Conservation (phyloP, 2,113 vertebrate genomes). For the Tyrannus savana region DNA sequence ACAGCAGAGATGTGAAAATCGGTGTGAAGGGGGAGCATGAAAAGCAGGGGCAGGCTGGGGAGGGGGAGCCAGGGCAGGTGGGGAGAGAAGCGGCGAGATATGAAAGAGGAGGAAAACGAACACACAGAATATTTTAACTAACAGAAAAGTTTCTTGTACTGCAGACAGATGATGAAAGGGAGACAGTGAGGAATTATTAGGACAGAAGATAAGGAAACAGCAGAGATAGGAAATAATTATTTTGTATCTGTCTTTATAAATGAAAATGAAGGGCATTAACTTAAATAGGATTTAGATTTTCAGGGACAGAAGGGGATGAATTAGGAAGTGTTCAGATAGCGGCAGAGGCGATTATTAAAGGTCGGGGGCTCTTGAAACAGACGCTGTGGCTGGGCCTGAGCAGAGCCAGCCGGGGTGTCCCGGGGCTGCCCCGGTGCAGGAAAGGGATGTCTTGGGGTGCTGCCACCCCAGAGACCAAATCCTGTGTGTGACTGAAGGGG, state of each 20-base stretch:
- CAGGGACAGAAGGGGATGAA: constrained; percentile 76
- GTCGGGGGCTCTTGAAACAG: constrained; percentile 73
- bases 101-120: constrained; percentile 62
- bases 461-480: background rate
- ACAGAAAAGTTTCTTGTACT: constrained; percentile 65
- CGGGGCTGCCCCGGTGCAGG: background rate
- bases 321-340: constrained; percentile 76
- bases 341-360: constrained; percentile 70
- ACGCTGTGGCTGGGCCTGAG: background rate
- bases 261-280: constrained; percentile 85
- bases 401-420: background rate
- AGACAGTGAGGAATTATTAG: constrained; percentile 76
- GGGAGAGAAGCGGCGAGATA: background rate
- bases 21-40: background rate
- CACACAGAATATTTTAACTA: constrained; percentile 65
- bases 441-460: background rate
- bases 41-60: background rate
- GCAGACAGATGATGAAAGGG: constrained; percentile 72
- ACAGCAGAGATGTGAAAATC: background rate
- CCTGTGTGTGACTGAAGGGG: fast-evolving
- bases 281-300: constrained; percentile 83
- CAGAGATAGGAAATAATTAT: constrained; percentile 84
- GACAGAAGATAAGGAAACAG: constrained; percentile 80
- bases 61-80: background rate
- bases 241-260: constrained; percentile 85